phyloP scores from a whole-genome alignment of 2,113 vertebrate genomes.

The Mormoops blainvillei region DNA sequence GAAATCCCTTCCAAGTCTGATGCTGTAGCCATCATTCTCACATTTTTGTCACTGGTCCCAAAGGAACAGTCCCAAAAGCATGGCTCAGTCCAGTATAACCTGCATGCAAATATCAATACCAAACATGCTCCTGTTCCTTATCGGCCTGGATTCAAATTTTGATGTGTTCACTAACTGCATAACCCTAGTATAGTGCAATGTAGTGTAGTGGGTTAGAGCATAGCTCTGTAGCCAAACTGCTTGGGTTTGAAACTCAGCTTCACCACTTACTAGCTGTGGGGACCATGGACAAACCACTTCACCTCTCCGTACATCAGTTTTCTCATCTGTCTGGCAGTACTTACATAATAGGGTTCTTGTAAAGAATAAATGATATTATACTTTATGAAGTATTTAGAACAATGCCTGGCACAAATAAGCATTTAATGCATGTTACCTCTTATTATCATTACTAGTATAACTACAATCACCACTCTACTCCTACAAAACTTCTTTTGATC shows the following conservation, averaged over 20 bases:
- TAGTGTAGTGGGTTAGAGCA: neutral
- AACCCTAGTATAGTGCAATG: neutral
- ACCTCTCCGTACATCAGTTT: neutral
- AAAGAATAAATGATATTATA: neutral
- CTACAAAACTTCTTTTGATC: neutral
- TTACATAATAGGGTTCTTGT: neutral
- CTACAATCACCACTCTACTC: neutral
- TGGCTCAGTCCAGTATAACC: neutral
- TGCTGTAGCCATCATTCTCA: neutral
- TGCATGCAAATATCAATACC: neutral
- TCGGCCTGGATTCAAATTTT: neutral
- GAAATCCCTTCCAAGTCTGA: neutral
- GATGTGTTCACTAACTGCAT: neutral
- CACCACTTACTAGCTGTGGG: neutral
- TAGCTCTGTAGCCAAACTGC: neutral
- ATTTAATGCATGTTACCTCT: slow-evolving; percentile 13
- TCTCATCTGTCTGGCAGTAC: neutral
- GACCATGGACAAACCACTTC: neutral
- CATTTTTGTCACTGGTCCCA: neutral
- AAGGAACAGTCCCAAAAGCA: neutral
- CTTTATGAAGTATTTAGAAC: neutral
- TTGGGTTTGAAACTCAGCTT: neutral
- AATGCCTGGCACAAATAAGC: neutral
- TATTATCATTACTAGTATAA: neutral
- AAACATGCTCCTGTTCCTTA: neutral